Evolutionary conservation across 2,797 vertebrate genomes (phyloP).

Genomic region (Mastacembelus armatus): DNA sequence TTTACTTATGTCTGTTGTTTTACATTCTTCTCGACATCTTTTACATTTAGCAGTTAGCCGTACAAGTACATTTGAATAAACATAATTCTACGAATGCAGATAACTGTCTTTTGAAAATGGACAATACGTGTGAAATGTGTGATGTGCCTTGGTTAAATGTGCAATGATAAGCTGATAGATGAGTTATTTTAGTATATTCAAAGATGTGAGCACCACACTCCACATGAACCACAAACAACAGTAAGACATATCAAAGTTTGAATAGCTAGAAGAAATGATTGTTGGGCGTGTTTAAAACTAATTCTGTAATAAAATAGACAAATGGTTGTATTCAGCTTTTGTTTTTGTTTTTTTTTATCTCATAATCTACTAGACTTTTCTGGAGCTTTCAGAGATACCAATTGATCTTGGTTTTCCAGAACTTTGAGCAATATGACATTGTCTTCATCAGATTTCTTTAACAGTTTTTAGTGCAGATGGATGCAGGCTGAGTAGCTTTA

Average conservation of each 20-base stretch:
- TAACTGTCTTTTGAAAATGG: too few species aligned
- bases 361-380: too few species aligned
- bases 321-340: too few species aligned
- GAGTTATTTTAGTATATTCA: neutral
- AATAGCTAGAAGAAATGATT: neutral
- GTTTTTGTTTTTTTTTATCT: too few species aligned
- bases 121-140: neutral
- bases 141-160: neutral
- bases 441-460: too few species aligned
- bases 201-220: conserved; percentile 11
- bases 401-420: neutral
- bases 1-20: neutral
- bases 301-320: conserved; percentile 54
- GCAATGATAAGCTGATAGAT: neutral
- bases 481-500: neutral
- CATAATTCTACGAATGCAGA: too few species aligned
- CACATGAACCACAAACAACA: neutral
- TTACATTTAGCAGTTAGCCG: neutral
- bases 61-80: too few species aligned
- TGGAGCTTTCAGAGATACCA: neutral
- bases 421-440: neutral
- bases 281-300: conserved; percentile 11
- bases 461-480: too few species aligned
- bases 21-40: neutral
- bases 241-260: neutral